Percentiles rank a stretch among this genome's conserved stretches.
Conservation (phyloP, 2,113 vertebrate species). For the Myanophis thanlyinensis region DNA sequence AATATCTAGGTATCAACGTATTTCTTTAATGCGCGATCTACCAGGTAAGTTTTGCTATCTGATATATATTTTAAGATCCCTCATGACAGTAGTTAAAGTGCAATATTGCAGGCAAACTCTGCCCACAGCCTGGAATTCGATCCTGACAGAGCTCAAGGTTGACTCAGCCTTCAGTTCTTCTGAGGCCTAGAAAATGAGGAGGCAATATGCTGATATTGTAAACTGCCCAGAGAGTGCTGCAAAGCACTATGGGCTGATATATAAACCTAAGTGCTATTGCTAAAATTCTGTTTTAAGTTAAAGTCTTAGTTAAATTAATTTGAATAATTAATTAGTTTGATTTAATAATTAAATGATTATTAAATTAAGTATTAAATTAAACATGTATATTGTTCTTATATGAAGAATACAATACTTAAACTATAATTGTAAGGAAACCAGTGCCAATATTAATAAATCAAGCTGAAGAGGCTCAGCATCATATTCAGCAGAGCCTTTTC, state of each 20-base stretch:
- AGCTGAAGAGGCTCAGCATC: background rate
- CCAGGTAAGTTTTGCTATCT: constrained; percentile 45
- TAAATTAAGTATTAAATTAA: background rate
- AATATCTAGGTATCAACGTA: constrained; percentile 17
- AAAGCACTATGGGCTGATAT: background rate
- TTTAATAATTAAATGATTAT: background rate
- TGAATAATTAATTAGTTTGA: background rate
- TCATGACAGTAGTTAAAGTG: background rate
- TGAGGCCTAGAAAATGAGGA: background rate
- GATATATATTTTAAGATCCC: background rate
- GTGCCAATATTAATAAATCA: background rate
- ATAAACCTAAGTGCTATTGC: background rate
- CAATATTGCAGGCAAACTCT: background rate
- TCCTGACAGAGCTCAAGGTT: background rate
- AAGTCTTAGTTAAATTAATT: background rate
- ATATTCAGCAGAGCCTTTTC: background rate
- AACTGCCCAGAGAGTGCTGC: background rate
- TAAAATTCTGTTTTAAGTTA: background rate
- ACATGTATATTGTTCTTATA: background rate
- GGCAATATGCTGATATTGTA: background rate
- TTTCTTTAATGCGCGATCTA: constrained; percentile 18
- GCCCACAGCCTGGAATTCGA: background rate
- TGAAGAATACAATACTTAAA: background rate
- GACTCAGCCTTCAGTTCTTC: background rate
- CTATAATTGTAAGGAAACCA: background rate